Base-by-base conservation (phyloP, 1,140 invertebrate genomes). In the Cyrtorhinus lividipennis region DNA sequence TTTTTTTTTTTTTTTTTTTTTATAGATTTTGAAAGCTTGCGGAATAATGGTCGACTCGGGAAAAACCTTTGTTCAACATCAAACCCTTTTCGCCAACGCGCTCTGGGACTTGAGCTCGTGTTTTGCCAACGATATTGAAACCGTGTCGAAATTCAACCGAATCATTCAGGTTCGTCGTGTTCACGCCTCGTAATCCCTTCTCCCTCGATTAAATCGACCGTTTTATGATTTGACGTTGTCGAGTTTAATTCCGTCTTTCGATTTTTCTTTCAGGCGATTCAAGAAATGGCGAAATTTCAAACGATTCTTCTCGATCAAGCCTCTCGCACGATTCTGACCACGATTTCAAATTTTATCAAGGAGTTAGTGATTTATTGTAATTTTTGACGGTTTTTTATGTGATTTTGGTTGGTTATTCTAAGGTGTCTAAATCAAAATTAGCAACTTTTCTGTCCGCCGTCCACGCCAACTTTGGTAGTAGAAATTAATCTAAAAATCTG, bases 211-310 rank as follows among this genome's bases (percentile, higher is more conserved):
- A n/a, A n/a, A n/a, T n/a, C n/a, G n/a, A n/a, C n/a, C n/a, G n/a
- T n/a, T n/a, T n/a, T n/a, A n/a, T n/a, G n/a, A n/a, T n/a, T n/a
- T n/a, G n/a, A n/a, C n/a, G n/a, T n/a, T n/a, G n/a, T n/a, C n/a
- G n/a, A n/a, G n/a, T n/a, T n/a, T n/a, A n/a, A n/a, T n/a, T n/a
- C n/a, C n/a, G n/a, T n/a, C n/a, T n/a, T n/a, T n/a, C n/a, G n/a
- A n/a, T n/a, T n/a, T n/a, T 38, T 20, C 20, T 10, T 53, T 20
- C 18, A 53, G 70, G 79, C 82, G 61, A 73, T 91, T 13, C 81
- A 89, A 77, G 89, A 93, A 77, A 89, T 92, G 83, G 87, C 88
- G 71, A 94, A 94, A 72, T 95, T 91, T 72, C 90, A 93, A 68
- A 85, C 84, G 5, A 94, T 88, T 66, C 76, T 95, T 24, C 74